Percentiles rank a stretch among this genome's conserved stretches.
phyloP scores from a whole-genome alignment of 30 jellyfish, hydroid and myxozoan genomes.

The Phacellophora camtschatica region DNA sequence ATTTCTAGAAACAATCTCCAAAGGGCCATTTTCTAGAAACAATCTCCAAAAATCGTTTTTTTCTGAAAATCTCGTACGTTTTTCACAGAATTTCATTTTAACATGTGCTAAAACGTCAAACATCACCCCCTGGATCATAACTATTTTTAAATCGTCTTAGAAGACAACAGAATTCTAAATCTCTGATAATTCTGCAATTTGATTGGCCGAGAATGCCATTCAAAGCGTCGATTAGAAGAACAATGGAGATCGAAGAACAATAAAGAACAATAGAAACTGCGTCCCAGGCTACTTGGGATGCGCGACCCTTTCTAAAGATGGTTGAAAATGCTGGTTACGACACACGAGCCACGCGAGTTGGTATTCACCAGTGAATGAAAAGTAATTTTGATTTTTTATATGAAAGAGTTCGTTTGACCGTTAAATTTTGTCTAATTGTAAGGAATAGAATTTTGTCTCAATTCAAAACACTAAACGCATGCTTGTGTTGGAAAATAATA shows the following conservation, averaged over 20 bases:
- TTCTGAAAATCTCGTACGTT: no score
- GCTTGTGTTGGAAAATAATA: neutral
- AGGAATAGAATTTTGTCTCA: no score
- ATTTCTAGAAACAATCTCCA: no score
- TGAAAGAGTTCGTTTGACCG: conserved; percentile 33
- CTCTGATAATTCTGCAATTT: conserved; percentile 9
- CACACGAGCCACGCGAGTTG: conserved; percentile 34
- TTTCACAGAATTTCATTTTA: no score
- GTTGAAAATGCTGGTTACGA: conserved; percentile 56
- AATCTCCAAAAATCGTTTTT: no score
- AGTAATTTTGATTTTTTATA: no score
- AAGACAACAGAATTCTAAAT: conserved; percentile 13
- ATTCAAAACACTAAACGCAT: conserved; percentile 19
- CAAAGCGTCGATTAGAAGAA: conserved; percentile 52
- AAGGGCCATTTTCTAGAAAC: no score
- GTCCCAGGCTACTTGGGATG: conserved; percentile 72
- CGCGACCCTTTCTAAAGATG: conserved; percentile 81
- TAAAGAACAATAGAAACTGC: conserved; percentile 32
- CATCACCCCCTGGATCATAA: conserved; percentile 26
- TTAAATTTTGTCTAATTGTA: no score
- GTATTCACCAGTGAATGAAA: neutral
- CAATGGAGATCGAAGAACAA: conserved; percentile 41
- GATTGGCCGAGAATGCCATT: conserved; percentile 31
- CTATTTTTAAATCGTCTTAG: conserved; percentile 24
- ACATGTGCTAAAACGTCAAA: no score